Conservation (phyloP, 2,113 vertebrate genomes). For the Pseudorasbora parva region DNA sequence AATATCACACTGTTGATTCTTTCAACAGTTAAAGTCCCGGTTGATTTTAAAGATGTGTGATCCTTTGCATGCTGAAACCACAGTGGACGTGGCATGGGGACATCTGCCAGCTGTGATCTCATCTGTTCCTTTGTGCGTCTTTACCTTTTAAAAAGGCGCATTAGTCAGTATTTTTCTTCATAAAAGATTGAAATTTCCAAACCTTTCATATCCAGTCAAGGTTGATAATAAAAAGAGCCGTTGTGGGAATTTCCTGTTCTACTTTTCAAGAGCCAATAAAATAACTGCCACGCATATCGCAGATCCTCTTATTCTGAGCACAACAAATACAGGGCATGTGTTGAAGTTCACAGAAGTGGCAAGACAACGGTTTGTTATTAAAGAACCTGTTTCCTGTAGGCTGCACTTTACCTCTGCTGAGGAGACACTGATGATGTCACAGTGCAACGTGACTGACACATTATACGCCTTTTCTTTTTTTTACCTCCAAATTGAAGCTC, state of each 20-base stretch:
- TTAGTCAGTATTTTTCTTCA: background rate
- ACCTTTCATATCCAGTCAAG: background rate
- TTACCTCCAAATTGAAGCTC: background rate
- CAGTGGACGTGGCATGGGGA: constrained; percentile 34
- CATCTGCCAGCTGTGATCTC: constrained; percentile 26
- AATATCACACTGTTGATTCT: constrained; percentile 53
- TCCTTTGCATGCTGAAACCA: constrained; percentile 19
- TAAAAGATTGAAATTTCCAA: background rate
- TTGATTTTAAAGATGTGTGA: constrained; percentile 43
- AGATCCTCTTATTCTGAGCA: constrained; percentile 11
- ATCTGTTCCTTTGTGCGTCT: background rate
- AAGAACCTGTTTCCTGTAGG: constrained; percentile 14
- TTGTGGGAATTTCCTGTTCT: constrained; percentile 44
- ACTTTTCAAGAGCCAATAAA: constrained; percentile 39
- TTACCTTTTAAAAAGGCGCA: constrained; percentile 11
- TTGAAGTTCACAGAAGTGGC: background rate
- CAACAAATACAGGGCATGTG: constrained; percentile 30
- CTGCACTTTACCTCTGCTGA: background rate
- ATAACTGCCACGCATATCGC: constrained; percentile 22
- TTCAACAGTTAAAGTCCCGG: constrained; percentile 45
- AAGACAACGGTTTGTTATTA: background rate
- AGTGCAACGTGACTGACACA: background rate
- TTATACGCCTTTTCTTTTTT: background rate
- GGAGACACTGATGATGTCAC: constrained; percentile 17
- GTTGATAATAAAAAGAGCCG: constrained; percentile 25